Evolutionary conservation across 2,113 vertebrate species (phyloP).

Genomic region (Marcusenius ussheri): DNA sequence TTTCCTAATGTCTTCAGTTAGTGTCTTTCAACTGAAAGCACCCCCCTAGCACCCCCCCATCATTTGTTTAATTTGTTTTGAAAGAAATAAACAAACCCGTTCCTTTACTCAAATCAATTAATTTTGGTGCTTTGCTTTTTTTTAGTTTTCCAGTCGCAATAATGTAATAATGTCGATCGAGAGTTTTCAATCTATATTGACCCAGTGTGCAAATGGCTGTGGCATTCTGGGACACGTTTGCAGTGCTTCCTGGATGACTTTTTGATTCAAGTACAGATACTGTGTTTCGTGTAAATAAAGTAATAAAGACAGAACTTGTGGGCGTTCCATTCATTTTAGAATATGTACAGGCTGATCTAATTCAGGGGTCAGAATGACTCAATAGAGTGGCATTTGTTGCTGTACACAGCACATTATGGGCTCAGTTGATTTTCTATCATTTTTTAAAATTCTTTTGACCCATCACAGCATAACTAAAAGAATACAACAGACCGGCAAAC

Average conservation of each 20-base stretch:
- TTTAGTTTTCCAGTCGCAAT: background rate
- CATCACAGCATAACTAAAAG: background rate
- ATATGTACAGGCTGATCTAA: background rate
- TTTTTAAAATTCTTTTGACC: too few relatives aligned
- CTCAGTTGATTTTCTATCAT: background rate
- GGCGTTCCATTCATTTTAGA: background rate
- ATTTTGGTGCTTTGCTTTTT: background rate
- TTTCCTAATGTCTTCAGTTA: background rate
- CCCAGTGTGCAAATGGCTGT: background rate
- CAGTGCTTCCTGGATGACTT: background rate
- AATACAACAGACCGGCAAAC: background rate
- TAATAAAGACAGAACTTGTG: background rate
- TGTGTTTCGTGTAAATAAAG: background rate
- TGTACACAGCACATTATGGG: background rate
- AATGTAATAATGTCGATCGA: background rate
- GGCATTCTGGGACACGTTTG: background rate
- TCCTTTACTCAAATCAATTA: background rate
- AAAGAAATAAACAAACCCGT: background rate
- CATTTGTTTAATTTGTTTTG: background rate
- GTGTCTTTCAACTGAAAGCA: background rate
- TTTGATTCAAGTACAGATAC: background rate
- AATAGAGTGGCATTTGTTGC: background rate
- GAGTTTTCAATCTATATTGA: background rate
- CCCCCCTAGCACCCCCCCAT: background rate
- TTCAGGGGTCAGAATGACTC: background rate